Evolutionary conservation across 2,888 invertebrate genomes (phyloP).

Genomic region (Mesochorus sp.): DNA sequence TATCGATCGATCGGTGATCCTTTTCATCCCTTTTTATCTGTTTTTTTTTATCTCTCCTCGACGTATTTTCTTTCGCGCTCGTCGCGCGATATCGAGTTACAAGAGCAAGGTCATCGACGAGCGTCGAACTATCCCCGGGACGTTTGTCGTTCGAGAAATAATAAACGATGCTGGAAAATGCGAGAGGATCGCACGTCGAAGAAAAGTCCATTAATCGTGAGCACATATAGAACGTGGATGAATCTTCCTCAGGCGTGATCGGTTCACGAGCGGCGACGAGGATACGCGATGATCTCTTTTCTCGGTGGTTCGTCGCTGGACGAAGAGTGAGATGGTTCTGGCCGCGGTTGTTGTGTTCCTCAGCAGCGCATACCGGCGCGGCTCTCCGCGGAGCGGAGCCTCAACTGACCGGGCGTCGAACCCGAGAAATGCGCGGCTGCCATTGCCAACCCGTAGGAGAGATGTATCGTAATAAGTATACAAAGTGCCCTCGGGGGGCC

Average conservation of each 20-base stretch:
- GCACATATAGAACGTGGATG: too few species aligned
- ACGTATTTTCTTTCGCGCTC: conserved; percentile 25
- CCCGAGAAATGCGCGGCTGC: conserved; percentile 74
- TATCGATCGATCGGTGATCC: conserved; percentile 24
- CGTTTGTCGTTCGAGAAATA: conserved; percentile 19
- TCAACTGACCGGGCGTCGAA: conserved; percentile 80
- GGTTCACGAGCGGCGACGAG: background rate
- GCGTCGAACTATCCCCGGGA: conserved; percentile 53
- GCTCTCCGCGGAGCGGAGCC: conserved; percentile 60
- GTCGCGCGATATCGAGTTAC: conserved; percentile 53
- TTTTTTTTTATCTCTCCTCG: conserved; percentile 42
- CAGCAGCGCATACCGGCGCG: conserved; percentile 42
- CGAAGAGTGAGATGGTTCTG: conserved; percentile 53
- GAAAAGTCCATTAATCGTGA: conserved; percentile 52
- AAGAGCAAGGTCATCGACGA: conserved; percentile 60
- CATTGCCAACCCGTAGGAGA: conserved; percentile 66
- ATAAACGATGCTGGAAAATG: conserved; percentile 48
- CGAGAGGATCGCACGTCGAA: conserved; percentile 39
- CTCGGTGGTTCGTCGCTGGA: conserved; percentile 24
- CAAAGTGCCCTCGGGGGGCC: conserved; percentile 70
- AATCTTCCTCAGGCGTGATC: background rate
- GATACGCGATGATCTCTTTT: conserved; percentile 47
- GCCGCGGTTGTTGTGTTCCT: conserved; percentile 27
- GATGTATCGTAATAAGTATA: conserved; percentile 77
- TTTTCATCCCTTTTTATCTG: conserved; percentile 45